Evolutionary conservation across 2,797 vertebrate genomes (phyloP).

Genomic region (Aeoliscus strigatus): DNA sequence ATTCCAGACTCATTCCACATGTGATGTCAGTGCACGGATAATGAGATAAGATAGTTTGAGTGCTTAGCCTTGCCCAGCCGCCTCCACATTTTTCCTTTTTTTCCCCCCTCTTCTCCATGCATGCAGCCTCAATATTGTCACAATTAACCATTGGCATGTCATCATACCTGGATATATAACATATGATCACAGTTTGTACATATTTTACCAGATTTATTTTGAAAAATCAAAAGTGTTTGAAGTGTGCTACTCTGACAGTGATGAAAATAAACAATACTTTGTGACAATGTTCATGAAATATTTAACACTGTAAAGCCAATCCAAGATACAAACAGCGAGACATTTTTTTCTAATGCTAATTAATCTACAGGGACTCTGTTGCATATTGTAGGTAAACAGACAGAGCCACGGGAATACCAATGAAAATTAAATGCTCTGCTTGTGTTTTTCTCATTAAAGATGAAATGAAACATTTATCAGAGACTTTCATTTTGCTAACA

Average conservation of each 20-base stretch:
- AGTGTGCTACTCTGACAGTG: constrained; percentile 58
- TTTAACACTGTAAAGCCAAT: constrained; percentile 73
- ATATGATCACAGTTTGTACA: constrained; percentile 18
- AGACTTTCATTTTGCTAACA: constrained; percentile 70
- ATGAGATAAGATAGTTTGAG: constrained; percentile 75
- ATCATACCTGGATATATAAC: constrained; percentile 21
- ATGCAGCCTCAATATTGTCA: constrained; percentile 27
- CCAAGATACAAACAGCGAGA: constrained; percentile 67
- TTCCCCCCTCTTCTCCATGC: background rate
- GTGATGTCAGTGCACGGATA: constrained; percentile 68
- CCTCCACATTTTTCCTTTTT: constrained; percentile 20
- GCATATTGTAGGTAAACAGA: constrained; percentile 81
- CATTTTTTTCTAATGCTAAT: constrained; percentile 74
- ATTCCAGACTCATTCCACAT: constrained; percentile 71
- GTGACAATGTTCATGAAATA: constrained; percentile 74
- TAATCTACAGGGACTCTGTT: constrained; percentile 79
- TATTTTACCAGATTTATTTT: constrained; percentile 51
- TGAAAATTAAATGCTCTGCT: constrained; percentile 75
- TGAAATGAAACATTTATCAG: constrained; percentile 78
- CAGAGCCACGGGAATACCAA: constrained; percentile 70
- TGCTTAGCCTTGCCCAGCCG: constrained; percentile 55
- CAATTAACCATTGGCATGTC: constrained; percentile 22
- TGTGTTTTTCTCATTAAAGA: constrained; percentile 76
- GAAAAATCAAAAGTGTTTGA: constrained; percentile 50
- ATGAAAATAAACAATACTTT: constrained; percentile 75